Conservation (phyloP, 2,113 vertebrate species). For the Oreochromis niloticus region DNA sequence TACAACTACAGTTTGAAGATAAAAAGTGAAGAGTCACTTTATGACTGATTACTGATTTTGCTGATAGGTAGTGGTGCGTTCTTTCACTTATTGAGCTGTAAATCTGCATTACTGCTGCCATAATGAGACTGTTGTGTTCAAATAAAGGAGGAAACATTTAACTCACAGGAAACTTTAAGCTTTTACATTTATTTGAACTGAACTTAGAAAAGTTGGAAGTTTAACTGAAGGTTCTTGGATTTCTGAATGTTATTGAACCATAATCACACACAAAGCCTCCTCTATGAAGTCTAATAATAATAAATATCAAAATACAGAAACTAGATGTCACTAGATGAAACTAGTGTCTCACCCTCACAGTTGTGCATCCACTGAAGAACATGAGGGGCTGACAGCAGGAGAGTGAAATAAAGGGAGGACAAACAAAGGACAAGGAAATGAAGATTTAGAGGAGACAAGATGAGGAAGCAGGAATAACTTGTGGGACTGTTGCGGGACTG, state of each 20-base stretch:
- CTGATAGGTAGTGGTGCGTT: not conserved
- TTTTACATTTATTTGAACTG: not conserved
- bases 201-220: not conserved
- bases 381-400: no score
- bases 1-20: not conserved
- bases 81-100: not conserved
- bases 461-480: no score
- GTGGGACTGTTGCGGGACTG: conserved; percentile 11
- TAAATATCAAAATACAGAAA: not conserved
- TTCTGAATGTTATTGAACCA: not conserved
- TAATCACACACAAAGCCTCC: not conserved
- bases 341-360: no score
- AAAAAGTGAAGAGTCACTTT: not conserved
- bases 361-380: no score
- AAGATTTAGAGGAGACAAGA: no score
- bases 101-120: not conserved
- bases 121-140: not conserved
- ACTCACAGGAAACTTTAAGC: not conserved
- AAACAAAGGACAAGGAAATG: no score
- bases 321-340: not conserved
- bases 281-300: not conserved
- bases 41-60: not conserved
- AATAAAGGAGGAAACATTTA: not conserved
- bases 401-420: no score
- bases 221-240: not conserved